A percentile compares a stretch with the other conserved stretches of the same genome.
Evolutionary conservation across 2,113 vertebrate species (phyloP).

Genomic region (Dascyllus trimaculatus): DNA sequence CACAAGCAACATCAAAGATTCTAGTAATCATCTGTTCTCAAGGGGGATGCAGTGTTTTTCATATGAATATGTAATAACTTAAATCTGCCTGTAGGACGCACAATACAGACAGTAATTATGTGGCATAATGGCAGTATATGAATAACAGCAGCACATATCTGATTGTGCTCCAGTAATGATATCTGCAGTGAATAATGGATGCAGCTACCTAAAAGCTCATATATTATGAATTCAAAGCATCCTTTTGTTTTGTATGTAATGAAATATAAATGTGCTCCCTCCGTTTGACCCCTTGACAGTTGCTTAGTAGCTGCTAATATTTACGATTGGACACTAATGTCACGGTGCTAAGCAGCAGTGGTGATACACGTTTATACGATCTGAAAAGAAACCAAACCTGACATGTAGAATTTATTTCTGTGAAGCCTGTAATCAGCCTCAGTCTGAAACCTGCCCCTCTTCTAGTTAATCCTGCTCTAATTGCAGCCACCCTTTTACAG

Average conservation of each 20-base stretch:
- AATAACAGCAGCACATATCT: conserved; percentile 29
- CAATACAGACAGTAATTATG: conserved; percentile 32
- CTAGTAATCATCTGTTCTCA: background rate
- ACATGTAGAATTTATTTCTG: conserved; percentile 42
- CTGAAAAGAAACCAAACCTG: conserved; percentile 31
- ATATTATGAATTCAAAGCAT: conserved; percentile 5
- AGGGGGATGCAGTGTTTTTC: conserved; percentile 10
- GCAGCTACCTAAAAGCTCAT: background rate
- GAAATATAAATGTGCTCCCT: conserved; percentile 29
- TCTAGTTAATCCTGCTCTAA: conserved; percentile 62
- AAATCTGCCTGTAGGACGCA: conserved; percentile 29
- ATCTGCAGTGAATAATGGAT: conserved; percentile 13
- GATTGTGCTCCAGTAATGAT: conserved; percentile 27
- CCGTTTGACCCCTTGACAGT: conserved; percentile 10
- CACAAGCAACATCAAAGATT: conserved; percentile 31
- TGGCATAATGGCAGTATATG: conserved; percentile 29
- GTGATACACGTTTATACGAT: conserved; percentile 41
- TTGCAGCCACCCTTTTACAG: conserved; percentile 50
- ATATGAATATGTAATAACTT: conserved; percentile 22
- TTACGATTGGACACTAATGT: conserved; percentile 63
- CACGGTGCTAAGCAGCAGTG: conserved; percentile 16
- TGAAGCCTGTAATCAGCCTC: conserved; percentile 55
- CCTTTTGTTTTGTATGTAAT: conserved; percentile 25
- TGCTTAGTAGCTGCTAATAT: conserved; percentile 41
- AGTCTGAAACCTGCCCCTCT: conserved; percentile 43